Percentiles rank a stretch among this genome's conserved stretches.
phyloP scores from a whole-genome alignment of 2,113 vertebrate genomes.

The Elgaria multicarinata region DNA sequence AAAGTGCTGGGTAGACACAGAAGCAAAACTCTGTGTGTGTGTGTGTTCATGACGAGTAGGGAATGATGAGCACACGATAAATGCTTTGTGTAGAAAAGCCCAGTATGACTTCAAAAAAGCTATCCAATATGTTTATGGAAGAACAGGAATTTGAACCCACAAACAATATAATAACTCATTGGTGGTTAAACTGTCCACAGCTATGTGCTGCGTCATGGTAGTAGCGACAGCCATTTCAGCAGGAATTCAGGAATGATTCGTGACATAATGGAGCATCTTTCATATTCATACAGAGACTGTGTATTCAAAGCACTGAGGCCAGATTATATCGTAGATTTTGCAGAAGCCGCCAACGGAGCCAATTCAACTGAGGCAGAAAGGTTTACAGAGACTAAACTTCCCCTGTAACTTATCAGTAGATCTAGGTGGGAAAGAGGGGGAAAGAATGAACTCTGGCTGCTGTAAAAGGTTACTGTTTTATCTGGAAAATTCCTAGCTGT shows the following conservation, averaged over 20 bases:
- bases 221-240: neutral
- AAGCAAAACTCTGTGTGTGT: too few relatives aligned
- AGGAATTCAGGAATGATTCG: neutral
- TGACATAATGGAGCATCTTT: neutral
- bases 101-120: too few relatives aligned
- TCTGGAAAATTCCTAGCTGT: neutral
- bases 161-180: neutral
- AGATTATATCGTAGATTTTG: neutral
- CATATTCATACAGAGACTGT: neutral
- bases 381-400: neutral
- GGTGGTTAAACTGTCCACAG: neutral
- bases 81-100: too few relatives aligned
- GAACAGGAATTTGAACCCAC: neutral
- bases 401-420: neutral
- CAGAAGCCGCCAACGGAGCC: neutral
- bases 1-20: too few relatives aligned
- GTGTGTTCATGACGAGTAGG: too few relatives aligned
- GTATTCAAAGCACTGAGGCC: neutral
- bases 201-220: neutral
- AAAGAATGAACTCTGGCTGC: neutral
- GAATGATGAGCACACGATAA: too few relatives aligned
- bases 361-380: neutral
- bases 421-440: neutral
- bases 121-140: neutral
- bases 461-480: neutral